phyloP scores from a whole-genome alignment of 2,888 invertebrate genomes.

The Osedax frankpressi region DNA sequence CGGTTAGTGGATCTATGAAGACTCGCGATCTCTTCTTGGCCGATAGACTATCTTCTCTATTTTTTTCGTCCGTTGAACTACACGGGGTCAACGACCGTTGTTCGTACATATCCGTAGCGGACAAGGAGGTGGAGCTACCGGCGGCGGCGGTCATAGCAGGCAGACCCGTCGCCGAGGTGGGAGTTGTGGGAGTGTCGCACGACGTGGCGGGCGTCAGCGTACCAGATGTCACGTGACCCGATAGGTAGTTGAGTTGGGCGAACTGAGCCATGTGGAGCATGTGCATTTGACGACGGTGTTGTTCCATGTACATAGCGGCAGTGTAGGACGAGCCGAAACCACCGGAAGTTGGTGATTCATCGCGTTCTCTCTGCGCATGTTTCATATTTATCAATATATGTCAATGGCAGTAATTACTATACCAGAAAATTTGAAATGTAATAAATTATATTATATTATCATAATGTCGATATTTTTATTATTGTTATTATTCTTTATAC shows the following conservation, averaged over 20 bases:
- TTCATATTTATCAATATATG: no score
- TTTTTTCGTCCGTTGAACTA: neutral
- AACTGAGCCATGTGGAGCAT: conserved; percentile 28
- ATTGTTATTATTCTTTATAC: no score
- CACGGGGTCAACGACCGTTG: neutral
- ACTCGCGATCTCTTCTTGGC: conserved; percentile 81
- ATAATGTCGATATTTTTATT: no score
- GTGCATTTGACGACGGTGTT: conserved; percentile 14
- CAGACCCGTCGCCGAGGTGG: neutral
- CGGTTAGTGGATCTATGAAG: conserved; percentile 96
- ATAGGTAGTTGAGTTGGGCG: conserved; percentile 28
- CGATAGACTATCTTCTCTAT: neutral
- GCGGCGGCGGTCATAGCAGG: neutral
- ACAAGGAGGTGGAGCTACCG: conserved; percentile 18
- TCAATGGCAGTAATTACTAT: no score
- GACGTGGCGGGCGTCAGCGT: neutral
- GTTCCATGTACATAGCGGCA: conserved; percentile 6
- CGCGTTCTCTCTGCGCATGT: no score
- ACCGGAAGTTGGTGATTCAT: no score
- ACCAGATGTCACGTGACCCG: conserved; percentile 19
- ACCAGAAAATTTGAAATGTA: no score
- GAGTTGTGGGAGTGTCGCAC: neutral
- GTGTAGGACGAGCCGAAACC: no score
- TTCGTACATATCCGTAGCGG: conserved; percentile 16
- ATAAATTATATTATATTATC: no score